Base-by-base conservation (phyloP, 2,113 vertebrate species). In the Salvelinus sp. region DNA sequence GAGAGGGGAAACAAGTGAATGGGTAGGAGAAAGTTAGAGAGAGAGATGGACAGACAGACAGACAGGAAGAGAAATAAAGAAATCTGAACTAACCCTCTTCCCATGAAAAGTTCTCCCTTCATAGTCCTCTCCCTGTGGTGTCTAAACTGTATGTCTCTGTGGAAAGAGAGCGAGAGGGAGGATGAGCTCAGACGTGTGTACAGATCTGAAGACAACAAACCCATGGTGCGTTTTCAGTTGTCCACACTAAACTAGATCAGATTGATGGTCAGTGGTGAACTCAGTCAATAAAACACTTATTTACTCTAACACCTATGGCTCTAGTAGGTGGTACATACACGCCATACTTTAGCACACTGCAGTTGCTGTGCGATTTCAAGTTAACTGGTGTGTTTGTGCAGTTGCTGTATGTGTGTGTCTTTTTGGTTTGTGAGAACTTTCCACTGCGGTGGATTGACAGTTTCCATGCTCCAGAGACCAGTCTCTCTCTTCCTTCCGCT, bases 61-160 rank as follows among this genome's bases (percentile, higher is more conserved):
- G 54, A 20, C 18, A 57, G 58, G 16, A 1, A 70, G 1, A 22
- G 47, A 60, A 18, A 76, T 60, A 60, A 58, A 69, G 58, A 10
- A 25, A 76, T 57, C 10, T 74, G 76, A 72, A 93, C 94, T 92
- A 82, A 98, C 97, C 90, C 96, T 93, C 87, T 97, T 99, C 60
- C 98, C 97, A 0, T 96, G 94, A 64, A 97, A 99, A 0, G 90
- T 91, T 75, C 92, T 93, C 74, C 98, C 98, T 84, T 95, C 91
- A 0, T 99, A 98, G 91, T 99, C 97, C 28, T 98, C 94, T 74
- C 95, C 98, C 88, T 99, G 97, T 0, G 96, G 96, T 2, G 97
- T 99, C 92, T 98, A 95, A 66, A 99, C 96, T 0, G 91, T 75
- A 66, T 94, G 97, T 74, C 93, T 94, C 98, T 98, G 54, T 30